Percentiles rank a stretch among this genome's conserved stretches.
Conservation (phyloP, 2,797 vertebrate genomes). For the Liasis olivaceus region DNA sequence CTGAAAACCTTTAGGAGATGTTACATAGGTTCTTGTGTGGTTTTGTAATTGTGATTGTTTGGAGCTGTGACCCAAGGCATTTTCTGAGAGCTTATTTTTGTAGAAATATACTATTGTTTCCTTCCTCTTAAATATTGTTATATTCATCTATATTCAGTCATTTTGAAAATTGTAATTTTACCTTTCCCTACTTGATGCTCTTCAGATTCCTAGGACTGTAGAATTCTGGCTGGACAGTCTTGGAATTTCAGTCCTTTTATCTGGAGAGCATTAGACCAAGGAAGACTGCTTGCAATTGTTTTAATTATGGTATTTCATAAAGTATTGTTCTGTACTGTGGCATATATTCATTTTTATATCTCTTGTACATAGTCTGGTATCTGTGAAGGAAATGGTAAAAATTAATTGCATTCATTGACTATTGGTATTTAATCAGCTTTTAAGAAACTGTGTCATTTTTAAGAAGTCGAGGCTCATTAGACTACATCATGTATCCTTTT, state of each 20-base stretch:
- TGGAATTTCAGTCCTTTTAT: not conserved
- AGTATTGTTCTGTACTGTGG: not conserved
- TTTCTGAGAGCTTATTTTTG: not conserved
- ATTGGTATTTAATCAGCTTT: not conserved
- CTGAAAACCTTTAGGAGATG: not conserved
- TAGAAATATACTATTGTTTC: not conserved
- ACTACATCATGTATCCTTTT: not conserved
- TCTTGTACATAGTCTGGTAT: not conserved
- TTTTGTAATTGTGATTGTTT: not conserved
- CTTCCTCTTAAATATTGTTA: not conserved
- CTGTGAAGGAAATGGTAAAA: not conserved
- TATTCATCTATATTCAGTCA: not conserved
- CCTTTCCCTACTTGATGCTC: not conserved
- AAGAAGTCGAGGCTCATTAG: not conserved
- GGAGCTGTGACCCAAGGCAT: too few relatives aligned
- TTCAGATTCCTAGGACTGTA: not conserved
- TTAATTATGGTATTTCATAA: not conserved
- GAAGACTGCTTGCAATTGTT: not conserved
- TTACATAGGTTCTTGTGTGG: not conserved
- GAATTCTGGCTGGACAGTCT: not conserved
- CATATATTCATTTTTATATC: not conserved
- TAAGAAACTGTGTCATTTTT: not conserved
- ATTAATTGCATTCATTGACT: not conserved
- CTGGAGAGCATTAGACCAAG: not conserved
- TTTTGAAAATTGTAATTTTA: not conserved